Conservation (phyloP, 2,113 vertebrate genomes). For the Rhea pennata region DNA sequence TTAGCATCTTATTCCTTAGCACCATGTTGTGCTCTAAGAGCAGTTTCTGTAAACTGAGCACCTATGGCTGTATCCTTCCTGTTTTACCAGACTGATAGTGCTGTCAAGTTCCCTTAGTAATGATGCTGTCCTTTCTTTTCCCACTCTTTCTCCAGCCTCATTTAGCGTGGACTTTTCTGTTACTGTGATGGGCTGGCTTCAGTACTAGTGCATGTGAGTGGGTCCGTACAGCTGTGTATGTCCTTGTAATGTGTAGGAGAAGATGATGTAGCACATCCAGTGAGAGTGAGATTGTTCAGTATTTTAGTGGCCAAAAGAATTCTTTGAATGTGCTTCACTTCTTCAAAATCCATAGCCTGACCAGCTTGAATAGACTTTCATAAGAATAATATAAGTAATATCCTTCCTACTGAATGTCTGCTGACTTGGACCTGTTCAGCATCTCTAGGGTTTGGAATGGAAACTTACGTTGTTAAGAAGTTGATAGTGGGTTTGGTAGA, state of each 20-base stretch:
- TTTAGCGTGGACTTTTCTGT: not conserved
- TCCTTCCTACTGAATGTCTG: not conserved
- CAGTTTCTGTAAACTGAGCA: not conserved
- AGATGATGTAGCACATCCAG: not conserved
- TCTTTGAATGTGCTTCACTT: not conserved
- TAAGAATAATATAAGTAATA: not conserved
- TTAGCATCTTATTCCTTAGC: not conserved
- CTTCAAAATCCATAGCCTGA: not conserved
- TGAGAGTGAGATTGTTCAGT: not conserved
- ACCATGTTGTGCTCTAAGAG: not conserved
- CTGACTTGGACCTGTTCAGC: not conserved
- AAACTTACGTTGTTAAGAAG: not conserved
- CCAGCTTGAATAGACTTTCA: not conserved
- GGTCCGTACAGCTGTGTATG: fast-evolving
- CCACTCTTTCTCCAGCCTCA: not conserved
- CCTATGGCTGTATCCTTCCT: not conserved
- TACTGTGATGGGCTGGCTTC: not conserved
- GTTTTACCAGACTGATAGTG: not conserved
- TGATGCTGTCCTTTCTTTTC: not conserved
- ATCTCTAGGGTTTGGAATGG: not conserved
- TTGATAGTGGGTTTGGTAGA: not conserved
- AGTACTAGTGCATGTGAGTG: not conserved
- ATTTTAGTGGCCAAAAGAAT: not conserved
- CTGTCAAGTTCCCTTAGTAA: not conserved
- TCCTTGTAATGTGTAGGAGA: not conserved